Base-by-base conservation (phyloP, 2,797 vertebrate genomes). In the Cichlasoma orientale region DNA sequence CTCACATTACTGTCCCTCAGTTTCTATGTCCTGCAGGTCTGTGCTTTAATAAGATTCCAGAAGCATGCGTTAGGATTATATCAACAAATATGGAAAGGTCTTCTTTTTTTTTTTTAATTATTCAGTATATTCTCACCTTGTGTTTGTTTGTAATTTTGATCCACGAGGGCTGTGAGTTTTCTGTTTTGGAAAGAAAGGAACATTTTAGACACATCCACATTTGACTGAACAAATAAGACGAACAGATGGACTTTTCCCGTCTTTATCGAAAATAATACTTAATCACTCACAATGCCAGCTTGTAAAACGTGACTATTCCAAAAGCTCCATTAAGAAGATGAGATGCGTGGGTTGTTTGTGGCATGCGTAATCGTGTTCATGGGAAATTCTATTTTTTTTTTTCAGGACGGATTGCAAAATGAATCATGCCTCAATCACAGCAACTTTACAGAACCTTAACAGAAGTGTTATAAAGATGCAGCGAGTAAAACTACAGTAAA, bases 1-100 rank as follows among this genome's bases (percentile, higher is more conserved):
- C 93, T 94, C 85, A 94, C 92, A 78, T 91, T 83, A 93, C 77
- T 91, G 70, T 59, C 44, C 54, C 72, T 91, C 90, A 86, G 88
- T 77, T 72, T 91, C 91, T 27, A 84, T 71, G 29, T 84, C 83
- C 52, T 81, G 82, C 57, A 44, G 80, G 13, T 85, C 72, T 87
- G 87, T 86, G 75, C 75, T 88, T 80, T 21, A 81, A 82, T 69
- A 74, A 84, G 50, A 86, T 50, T 57, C 78, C 56, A 89, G 70
- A 76, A 12, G 8, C 10, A 74, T 80, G 54, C 7, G 68, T 92
- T 56, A 88, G 56, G 3, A 23, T 25, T 3, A 41, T n/a, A 57
- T 36, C 3, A 72, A 29, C 10, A 27, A 70, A 81, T 56, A 56
- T 2, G 1, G 0, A n/a, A 38, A 54, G 3, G 5, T 7, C 6